phyloP scores from a whole-genome alignment of 92 coral and sea anemone genomes.

The Epizoanthus rinbou region DNA sequence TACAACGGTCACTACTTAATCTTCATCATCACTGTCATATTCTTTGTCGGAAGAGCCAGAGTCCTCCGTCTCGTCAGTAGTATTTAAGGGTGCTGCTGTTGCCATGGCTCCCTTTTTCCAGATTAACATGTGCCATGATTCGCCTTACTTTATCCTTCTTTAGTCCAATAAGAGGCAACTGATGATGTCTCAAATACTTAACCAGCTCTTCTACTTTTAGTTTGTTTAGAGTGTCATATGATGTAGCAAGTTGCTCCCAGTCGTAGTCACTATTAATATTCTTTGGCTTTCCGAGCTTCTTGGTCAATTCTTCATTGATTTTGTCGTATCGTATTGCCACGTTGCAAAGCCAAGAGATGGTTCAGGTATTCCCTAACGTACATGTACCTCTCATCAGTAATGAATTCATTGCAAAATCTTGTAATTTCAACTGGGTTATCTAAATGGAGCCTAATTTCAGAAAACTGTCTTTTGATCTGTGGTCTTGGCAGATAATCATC shows the following conservation, averaged over 20 bases:
- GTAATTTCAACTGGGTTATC: conserved; percentile 25
- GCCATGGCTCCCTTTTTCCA: not conserved
- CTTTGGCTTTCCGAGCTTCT: conserved; percentile 51
- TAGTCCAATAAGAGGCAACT: conserved; percentile 19
- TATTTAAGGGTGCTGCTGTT: not conserved
- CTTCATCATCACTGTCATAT: conserved; percentile 31
- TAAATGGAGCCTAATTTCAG: conserved; percentile 22
- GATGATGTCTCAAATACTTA: conserved; percentile 37
- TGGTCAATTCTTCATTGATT: conserved; percentile 58
- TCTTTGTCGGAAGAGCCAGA: not conserved
- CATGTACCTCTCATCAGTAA: conserved; percentile 36
- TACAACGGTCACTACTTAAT: conserved; percentile 30
- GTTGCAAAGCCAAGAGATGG: conserved; percentile 43
- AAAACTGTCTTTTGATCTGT: conserved; percentile 36
- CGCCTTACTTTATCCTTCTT: conserved; percentile 17
- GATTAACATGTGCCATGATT: conserved; percentile 17
- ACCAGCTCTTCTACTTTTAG: conserved; percentile 58
- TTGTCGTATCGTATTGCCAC: conserved; percentile 17
- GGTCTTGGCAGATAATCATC: conserved; percentile 33
- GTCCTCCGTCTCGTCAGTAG: not conserved
- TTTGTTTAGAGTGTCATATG: conserved; percentile 57
- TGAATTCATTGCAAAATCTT: conserved; percentile 32
- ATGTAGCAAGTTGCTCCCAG: no score
- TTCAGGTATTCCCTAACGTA: conserved; percentile 42
- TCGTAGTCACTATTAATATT: conserved; percentile 56